A percentile compares a stretch with the other conserved stretches of the same genome.
Evolutionary conservation across 92 coral and sea anemone species (phyloP).

Genomic region (Parazoanthus atlanticus): DNA sequence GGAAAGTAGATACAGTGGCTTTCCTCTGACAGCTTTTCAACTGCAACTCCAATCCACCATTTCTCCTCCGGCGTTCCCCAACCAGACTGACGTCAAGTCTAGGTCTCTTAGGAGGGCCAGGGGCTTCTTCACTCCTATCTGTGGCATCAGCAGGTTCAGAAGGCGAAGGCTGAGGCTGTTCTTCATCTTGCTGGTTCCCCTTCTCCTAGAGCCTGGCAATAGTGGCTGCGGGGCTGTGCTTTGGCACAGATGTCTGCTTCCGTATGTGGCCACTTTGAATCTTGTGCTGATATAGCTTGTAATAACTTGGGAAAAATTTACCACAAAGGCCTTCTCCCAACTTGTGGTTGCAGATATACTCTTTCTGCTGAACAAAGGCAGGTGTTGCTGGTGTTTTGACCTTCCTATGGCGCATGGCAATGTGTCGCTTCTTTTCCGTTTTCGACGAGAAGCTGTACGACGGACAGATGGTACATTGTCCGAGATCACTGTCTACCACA

Average conservation of each 20-base stretch:
- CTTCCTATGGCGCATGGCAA: slow-evolving; percentile 15
- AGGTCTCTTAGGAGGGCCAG: slow-evolving; percentile 11
- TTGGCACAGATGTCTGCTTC: slow-evolving; percentile 20
- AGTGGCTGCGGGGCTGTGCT: not conserved
- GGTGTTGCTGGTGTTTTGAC: slow-evolving; percentile 10
- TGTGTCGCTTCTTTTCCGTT: slow-evolving; percentile 22
- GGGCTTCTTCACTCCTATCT: not conserved
- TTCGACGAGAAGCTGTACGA: slow-evolving; percentile 37
- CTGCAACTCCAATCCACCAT: not conserved
- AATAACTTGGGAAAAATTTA: not conserved
- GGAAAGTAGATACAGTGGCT: slow-evolving; percentile 1
- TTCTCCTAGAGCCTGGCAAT: not conserved
- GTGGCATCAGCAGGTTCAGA: slow-evolving; percentile 5
- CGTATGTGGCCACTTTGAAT: slow-evolving; percentile 6
- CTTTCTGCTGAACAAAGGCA: slow-evolving; percentile 23
- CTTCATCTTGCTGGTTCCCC: not conserved
- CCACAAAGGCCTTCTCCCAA: slow-evolving; percentile 12
- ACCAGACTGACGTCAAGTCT: slow-evolving; percentile 1
- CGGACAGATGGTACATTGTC: slow-evolving; percentile 10
- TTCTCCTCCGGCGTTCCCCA: not conserved
- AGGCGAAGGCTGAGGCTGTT: slow-evolving; percentile 1
- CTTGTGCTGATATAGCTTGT: slow-evolving; percentile 34
- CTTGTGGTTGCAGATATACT: slow-evolving; percentile 16
- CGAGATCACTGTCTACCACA: slow-evolving; percentile 11
- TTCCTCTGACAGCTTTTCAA: not conserved